These are phyloP conservation scores for Luidia sarsii DNA, from an alignment of 53 echinoderm and acorn worm genomes.

Conservation along the genomic window DNA sequence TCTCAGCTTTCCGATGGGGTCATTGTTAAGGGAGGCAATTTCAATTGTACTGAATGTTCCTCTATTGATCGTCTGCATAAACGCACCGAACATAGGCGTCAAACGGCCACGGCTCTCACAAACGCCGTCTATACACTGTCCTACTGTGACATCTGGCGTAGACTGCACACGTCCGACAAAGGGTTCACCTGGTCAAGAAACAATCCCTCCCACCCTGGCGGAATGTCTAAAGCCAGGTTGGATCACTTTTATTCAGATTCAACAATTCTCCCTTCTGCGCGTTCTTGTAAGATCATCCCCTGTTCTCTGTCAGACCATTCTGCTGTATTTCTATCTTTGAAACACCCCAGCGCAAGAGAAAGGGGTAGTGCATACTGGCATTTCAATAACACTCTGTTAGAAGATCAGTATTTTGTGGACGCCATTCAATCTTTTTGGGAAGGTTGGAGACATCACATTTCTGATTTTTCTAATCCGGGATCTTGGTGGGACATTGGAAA, in stretches of 20 bases:
- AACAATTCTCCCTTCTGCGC: not conserved
- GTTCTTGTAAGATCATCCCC: not conserved
- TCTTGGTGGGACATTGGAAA: too few relatives aligned
- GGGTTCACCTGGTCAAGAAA: too few relatives aligned
- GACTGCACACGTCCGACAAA: not conserved
- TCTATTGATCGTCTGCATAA: not conserved
- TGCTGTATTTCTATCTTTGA: not conserved
- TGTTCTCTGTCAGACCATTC: too few relatives aligned
- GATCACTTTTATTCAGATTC: too few relatives aligned
- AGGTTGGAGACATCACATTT: not conserved
- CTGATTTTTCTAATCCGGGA: not conserved
- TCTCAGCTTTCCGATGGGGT: too few relatives aligned
- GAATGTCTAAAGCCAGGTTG: too few relatives aligned
- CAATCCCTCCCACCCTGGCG: too few relatives aligned
- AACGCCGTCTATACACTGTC: not conserved
- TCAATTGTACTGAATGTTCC: too few relatives aligned
- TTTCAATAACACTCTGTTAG: slow-evolving; percentile 13
- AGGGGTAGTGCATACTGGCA: too few relatives aligned
- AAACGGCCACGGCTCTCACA: too few relatives aligned
- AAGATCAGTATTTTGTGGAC: not conserved
- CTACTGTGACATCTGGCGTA: too few relatives aligned
- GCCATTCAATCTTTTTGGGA: not conserved
- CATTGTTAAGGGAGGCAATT: too few relatives aligned
- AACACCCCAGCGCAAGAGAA: not conserved
- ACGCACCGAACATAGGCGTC: not conserved